Evolutionary conservation across 2,888 invertebrate genomes (phyloP), one percentile per base, ranked within the genome.

Genomic region (Pyrrhia umbra): DNA sequence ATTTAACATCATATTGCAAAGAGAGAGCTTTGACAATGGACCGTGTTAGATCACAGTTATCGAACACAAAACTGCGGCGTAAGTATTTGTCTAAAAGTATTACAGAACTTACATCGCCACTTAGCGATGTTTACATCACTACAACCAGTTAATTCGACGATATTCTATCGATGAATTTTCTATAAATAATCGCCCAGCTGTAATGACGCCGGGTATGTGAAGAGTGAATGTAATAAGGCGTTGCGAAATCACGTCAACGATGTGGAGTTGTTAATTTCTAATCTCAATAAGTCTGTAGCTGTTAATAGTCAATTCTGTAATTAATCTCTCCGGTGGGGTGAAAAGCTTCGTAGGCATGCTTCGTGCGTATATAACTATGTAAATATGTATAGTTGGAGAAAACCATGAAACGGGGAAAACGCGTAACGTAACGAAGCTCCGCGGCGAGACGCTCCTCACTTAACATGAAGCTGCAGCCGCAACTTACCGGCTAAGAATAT

Each of bases 21-120:
- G 77, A 71, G 79, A 81, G 81, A 79, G 81, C 67, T 77, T 73
- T 78, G 67, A 69, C 79, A 76, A 79, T 76, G 52, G 60, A 40
- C 42, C 20, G 51, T 63, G 81, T 76, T 75, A 69, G 75, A 77
- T 81, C 69, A 80, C 58, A 70, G 67, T 66, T 57, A 68, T 57
- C 61, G 16, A 49, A 47, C 60, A 45, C 51, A 42, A 37, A 50
- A n/a, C n/a, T n/a, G n/a, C n/a, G n/a, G n/a, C 30, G 58, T 60
- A 13, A 30, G 50, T 64, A 66, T 50, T 66, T 68, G 68, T 68
- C 61, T 61, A 55, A 61, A 63, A 69, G 57, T 69, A 69, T 80
- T 75, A 65, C 66, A 68, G 51, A 55, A 74, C 57, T 55, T 68
- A 59, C 62, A 60, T 78, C 63, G 46, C 49, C 64, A 81, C 60